Base-by-base conservation (phyloP, 1,140 invertebrate genomes). In the Achroia grisella region DNA sequence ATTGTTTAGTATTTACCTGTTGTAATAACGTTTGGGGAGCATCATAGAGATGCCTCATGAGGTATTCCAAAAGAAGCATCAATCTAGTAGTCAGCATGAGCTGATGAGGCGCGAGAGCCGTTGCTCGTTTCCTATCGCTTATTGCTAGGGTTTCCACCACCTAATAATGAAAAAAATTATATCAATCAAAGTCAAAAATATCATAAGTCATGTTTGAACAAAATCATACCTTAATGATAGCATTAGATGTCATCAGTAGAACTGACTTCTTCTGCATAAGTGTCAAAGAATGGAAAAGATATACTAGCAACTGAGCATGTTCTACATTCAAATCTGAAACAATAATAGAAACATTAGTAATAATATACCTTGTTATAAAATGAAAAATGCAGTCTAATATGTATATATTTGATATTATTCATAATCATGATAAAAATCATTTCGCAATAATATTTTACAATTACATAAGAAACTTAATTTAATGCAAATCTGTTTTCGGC, bases 221-320 rank as follows among this genome's bases (percentile, higher is more conserved):
- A 4, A 23, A 29, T 52, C 55, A 52, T 58, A 87, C 85, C 56
- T 86, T 87, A 27, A 86, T 86, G 1, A 87, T 86, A 28, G 83
- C 82, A 55, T 87, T 87, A 4, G 93, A 92, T 9, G 92, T 91
- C 48, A 93, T 86, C 8, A 98, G 86, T n/a, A 98, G 83, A 0
- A 99, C 94, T 2, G 93, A 93, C 82, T 98, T 98, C 78, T 98
- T 98, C 80, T 98, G 95, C 94, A 98, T 98, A 15, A 98, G 85
- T 63, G 95, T 97, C 15, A 98, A 79, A 2, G 95, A 95, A 79
- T 98, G 97, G 73, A 98, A 98, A 1, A 98, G 86, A 73, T 98
- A 98, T 0, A 99, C 88, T 49, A 99, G 83, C 8, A 98, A 86
- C 72, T 98, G 97, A 0, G 96, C 93, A 84, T 99, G 97, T 77